phyloP scores from a whole-genome alignment of 2,888 invertebrate genomes.

The Drosophila tripunctata region DNA sequence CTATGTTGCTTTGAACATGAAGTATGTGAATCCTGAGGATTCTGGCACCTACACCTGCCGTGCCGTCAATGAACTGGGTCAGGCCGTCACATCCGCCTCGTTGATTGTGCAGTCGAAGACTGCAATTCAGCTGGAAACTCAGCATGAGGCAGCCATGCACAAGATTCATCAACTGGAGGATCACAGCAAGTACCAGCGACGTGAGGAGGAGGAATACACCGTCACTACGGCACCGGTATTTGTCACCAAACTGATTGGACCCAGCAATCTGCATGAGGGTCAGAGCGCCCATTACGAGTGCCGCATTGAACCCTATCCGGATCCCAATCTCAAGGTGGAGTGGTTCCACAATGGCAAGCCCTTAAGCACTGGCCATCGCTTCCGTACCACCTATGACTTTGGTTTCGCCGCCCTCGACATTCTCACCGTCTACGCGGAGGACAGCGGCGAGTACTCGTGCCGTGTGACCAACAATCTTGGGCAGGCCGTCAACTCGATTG shows the following conservation, averaged over 20 bases:
- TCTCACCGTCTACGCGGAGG: slow-evolving; percentile 95
- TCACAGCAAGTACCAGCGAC: slow-evolving; percentile 90
- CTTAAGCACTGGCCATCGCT: slow-evolving; percentile 93
- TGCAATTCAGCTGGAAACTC: slow-evolving; percentile 93
- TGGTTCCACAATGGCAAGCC: slow-evolving; percentile 98
- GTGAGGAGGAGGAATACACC: slow-evolving; percentile 91
- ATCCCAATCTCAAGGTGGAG: slow-evolving; percentile 94
- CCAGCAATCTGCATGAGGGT: slow-evolving; percentile 92
- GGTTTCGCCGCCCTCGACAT: slow-evolving; percentile 98
- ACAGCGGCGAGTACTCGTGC: slow-evolving; percentile 96
- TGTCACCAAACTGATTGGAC: slow-evolving; percentile 93
- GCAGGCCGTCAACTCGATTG: slow-evolving; percentile 92
- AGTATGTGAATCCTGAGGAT: slow-evolving; percentile 97
- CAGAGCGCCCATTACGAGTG: slow-evolving; percentile 97
- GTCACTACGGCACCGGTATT: slow-evolving; percentile 94
- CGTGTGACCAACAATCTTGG: slow-evolving; percentile 94
- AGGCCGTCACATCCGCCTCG: slow-evolving; percentile 97
- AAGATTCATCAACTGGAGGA: slow-evolving; percentile 95
- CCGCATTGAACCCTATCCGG: slow-evolving; percentile 96
- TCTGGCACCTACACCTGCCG: slow-evolving; percentile 98
- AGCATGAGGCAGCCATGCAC: slow-evolving; percentile 94
- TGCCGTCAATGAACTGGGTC: slow-evolving; percentile 95
- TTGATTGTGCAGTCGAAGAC: slow-evolving; percentile 95
- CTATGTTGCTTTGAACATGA: slow-evolving; percentile 97
- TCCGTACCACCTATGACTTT: slow-evolving; percentile 97